Percentiles rank a stretch among this genome's conserved stretches.
These are phyloP conservation scores for Cetonia aurata DNA, from an alignment of 2,888 invertebrate species.

Conservation along the genomic window DNA sequence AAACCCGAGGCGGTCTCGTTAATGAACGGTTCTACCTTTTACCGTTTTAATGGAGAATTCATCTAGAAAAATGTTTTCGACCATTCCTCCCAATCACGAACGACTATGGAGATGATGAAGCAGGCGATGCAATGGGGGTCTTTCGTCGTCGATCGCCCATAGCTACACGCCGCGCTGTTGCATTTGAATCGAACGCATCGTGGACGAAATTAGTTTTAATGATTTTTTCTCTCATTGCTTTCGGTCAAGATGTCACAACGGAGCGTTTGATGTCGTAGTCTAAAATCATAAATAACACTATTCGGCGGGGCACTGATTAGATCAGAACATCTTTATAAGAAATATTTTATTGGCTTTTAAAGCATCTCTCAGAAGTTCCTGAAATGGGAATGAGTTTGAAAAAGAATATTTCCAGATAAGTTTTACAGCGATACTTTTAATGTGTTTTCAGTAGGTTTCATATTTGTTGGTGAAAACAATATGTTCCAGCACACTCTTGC, in stretches of 20 bases:
- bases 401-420: no score
- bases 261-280: neutral
- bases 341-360: neutral
- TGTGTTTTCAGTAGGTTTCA: no score
- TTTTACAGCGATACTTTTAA: no score
- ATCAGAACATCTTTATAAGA: conserved; percentile 8
- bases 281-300: neutral
- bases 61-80: conserved; percentile 36
- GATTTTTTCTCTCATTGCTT: neutral
- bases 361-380: no score
- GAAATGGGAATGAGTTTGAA: no score
- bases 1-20: conserved; percentile 45
- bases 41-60: conserved; percentile 39
- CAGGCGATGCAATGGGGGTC: conserved; percentile 13
- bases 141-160: conserved; percentile 16
- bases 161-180: conserved; percentile 5
- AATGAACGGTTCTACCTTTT: conserved; percentile 44
- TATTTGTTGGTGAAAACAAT: no score
- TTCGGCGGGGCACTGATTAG: neutral
- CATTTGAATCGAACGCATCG: neutral
- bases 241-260: neutral
- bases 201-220: neutral
- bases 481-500: no score
- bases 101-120: conserved; percentile 6
- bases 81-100: neutral